Evolutionary conservation across 2,888 invertebrate species (phyloP).

Genomic region (Unio delphinus): DNA sequence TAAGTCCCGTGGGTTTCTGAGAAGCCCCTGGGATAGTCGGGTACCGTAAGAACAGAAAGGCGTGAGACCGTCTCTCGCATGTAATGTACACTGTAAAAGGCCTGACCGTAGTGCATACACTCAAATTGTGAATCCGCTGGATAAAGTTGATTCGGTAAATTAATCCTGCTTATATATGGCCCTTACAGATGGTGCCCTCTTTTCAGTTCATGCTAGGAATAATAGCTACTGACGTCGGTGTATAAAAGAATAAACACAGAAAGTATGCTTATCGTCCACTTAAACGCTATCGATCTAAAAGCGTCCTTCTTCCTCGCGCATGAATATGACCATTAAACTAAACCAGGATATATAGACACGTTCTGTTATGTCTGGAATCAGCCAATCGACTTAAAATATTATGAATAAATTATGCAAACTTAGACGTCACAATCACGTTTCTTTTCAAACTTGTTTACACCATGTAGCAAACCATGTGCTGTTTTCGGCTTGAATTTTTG

Average conservation of each 20-base stretch:
- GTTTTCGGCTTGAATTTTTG: neutral
- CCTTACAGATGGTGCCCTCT: neutral
- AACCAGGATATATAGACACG: slow-evolving; percentile 43
- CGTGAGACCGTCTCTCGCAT: no score
- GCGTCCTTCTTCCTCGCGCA: slow-evolving; percentile 12
- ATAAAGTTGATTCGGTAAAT: no score
- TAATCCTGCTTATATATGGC: no score
- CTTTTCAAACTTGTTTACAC: slow-evolving; percentile 27
- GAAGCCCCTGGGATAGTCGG: slow-evolving; percentile 61
- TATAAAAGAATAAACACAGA: no score
- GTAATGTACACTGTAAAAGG: no score
- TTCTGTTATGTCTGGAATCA: slow-evolving; percentile 16
- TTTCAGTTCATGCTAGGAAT: neutral
- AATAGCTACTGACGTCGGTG: no score
- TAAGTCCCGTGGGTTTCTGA: slow-evolving; percentile 54
- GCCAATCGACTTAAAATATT: slow-evolving; percentile 34
- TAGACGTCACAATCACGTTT: slow-evolving; percentile 30
- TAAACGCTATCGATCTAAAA: no score
- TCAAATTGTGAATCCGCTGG: no score
- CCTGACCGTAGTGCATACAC: no score
- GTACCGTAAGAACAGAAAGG: slow-evolving; percentile 28
- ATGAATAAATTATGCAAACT: slow-evolving; percentile 32
- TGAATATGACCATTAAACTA: slow-evolving; percentile 33
- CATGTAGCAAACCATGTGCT: slow-evolving; percentile 3
- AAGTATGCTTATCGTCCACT: no score